Conservation (phyloP, 2,113 vertebrate genomes). For the Penelope pileata region DNA sequence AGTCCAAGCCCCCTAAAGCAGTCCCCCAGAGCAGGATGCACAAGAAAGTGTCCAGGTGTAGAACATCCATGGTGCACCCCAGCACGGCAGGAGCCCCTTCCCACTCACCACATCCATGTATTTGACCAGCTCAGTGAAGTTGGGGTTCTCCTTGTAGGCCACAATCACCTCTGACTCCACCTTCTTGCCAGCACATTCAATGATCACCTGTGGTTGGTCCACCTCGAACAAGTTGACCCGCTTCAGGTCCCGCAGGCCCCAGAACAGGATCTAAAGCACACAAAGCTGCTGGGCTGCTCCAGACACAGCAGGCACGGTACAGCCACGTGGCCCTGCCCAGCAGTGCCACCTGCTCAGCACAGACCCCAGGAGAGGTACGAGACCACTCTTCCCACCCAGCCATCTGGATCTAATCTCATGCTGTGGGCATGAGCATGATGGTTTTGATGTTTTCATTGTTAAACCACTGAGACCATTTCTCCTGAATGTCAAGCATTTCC, state of each 20-base stretch:
- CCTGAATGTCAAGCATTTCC: neutral
- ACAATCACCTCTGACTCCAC: conserved; percentile 91
- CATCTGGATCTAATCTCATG: neutral
- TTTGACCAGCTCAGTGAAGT: conserved; percentile 88
- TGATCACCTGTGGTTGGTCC: conserved; percentile 86
- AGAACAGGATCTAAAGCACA: conserved; percentile 87
- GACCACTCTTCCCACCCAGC: neutral
- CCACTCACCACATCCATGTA: conserved; percentile 88
- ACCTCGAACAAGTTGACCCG: conserved; percentile 91
- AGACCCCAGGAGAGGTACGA: neutral
- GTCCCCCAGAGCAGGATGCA: neutral
- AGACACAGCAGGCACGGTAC: neutral
- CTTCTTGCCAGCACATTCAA: conserved; percentile 88
- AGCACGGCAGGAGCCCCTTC: neutral
- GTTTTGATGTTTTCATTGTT: neutral
- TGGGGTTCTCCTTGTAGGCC: conserved; percentile 84
- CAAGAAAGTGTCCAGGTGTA: neutral
- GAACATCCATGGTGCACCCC: rapidly evolving
- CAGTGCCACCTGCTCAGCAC: neutral
- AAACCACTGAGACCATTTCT: neutral
- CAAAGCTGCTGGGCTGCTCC: rapidly evolving
- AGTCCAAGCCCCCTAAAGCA: too few relatives aligned
- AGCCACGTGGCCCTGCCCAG: rapidly evolving
- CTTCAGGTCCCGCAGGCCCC: conserved; percentile 90
- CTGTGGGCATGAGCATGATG: neutral